Conservation (phyloP, 2,888 invertebrate genomes). For the Diplazon laetatorius region DNA sequence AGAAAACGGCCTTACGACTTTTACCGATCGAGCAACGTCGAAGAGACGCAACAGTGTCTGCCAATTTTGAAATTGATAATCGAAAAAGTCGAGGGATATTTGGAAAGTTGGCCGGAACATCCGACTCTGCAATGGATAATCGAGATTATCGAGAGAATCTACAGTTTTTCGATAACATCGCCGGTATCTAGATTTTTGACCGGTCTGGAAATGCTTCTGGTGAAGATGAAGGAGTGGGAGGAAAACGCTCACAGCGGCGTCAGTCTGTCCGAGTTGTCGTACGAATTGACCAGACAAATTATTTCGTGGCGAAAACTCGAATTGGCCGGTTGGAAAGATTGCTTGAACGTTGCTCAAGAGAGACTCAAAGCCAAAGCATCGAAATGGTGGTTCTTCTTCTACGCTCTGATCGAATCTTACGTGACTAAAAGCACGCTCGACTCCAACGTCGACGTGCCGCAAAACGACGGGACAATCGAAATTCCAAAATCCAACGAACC, state of each 20-base stretch:
- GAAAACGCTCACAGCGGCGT: conserved; percentile 94
- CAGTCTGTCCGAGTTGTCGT: conserved; percentile 89
- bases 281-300: conserved; percentile 90
- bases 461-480: conserved; percentile 69
- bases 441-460: conserved; percentile 68
- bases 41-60: conserved; percentile 89
- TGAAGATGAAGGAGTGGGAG: conserved; percentile 95
- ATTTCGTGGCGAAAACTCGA: conserved; percentile 96
- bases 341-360: conserved; percentile 87
- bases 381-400: conserved; percentile 96
- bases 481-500: conserved; percentile 70
- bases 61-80: conserved; percentile 88
- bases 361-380: conserved; percentile 88
- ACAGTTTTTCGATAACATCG: conserved; percentile 89
- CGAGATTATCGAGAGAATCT: conserved; percentile 86
- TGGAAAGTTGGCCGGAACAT: conserved; percentile 94
- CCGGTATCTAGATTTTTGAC: conserved; percentile 94
- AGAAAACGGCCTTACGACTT: conserved; percentile 85
- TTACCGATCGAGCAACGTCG: conserved; percentile 92
- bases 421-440: conserved; percentile 73
- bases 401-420: conserved; percentile 88
- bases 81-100: conserved; percentile 85
- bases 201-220: conserved; percentile 94
- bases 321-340: conserved; percentile 93
- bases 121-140: conserved; percentile 92